Evolutionary conservation across 2,113 vertebrate genomes (phyloP).

Genomic region (Tympanuchus pallidicinctus): DNA sequence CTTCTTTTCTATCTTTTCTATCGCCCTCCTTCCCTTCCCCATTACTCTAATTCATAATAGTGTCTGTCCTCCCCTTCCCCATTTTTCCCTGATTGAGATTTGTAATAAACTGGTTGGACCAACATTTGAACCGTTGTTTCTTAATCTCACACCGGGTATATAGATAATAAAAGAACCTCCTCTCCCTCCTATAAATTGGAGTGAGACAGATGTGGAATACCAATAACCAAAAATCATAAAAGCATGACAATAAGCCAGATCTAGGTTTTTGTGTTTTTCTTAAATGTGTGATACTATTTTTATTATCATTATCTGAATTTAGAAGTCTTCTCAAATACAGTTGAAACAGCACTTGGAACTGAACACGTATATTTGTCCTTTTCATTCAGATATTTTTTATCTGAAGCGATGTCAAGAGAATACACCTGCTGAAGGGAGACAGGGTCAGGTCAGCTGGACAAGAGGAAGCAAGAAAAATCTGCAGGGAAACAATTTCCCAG

Average conservation of each 20-base stretch:
- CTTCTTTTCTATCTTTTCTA: too few relatives aligned
- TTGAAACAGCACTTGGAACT: neutral
- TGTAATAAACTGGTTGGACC: too few relatives aligned
- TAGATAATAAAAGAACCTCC: too few relatives aligned
- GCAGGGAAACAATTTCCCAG: neutral
- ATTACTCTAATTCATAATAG: too few relatives aligned
- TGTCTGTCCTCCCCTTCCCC: too few relatives aligned
- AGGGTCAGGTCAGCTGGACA: neutral
- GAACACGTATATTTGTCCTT: rapidly evolving
- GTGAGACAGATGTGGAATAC: too few relatives aligned
- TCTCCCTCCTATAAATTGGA: too few relatives aligned
- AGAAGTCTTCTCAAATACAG: neutral
- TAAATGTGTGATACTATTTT: neutral
- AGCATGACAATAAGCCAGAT: neutral
- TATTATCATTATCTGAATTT: neutral
- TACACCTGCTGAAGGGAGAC: neutral
- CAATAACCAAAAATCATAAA: too few relatives aligned
- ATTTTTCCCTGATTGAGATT: too few relatives aligned
- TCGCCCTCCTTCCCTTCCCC: too few relatives aligned
- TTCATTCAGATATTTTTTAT: neutral
- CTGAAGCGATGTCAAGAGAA: neutral
- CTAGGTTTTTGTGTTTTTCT: neutral
- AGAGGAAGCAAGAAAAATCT: neutral
- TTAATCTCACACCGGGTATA: too few relatives aligned
- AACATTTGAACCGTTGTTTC: too few relatives aligned